Base-by-base conservation (phyloP, 2,888 invertebrate species). In the Coleophora flavipennella region DNA sequence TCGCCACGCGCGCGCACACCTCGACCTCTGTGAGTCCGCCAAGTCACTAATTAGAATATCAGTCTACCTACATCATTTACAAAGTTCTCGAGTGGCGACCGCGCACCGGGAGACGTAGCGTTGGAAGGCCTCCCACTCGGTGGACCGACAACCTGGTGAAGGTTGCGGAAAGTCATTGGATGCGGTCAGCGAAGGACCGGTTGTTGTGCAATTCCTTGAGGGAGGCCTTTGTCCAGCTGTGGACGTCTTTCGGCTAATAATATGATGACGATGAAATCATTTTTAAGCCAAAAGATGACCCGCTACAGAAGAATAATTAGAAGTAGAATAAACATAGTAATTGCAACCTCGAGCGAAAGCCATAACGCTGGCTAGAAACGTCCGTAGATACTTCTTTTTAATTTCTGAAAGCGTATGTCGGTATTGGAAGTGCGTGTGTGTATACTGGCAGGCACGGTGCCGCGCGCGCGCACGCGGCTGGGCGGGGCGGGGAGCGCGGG, bases 361-460 rank as follows among this genome's bases (percentile, higher is more conserved):
- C 2, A 74, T 67, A 63, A 62, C 78, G 59, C 78, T 78, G 79
- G 60, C 72, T 34, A 77, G 76, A 59, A 49, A 73, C 39, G 79
- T 62, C 54, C 60, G 67, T n/a, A n/a, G n/a, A n/a, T n/a, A n/a
- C n/a, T n/a, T n/a, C n/a, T n/a, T n/a, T n/a, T n/a, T n/a, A n/a
- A n/a, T n/a, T n/a, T n/a, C n/a, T n/a, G n/a, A n/a, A n/a, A n/a
- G n/a, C n/a, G n/a, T n/a, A n/a, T n/a, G n/a, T n/a, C n/a, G n/a
- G n/a, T n/a, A n/a, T n/a, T n/a, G n/a, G n/a, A n/a, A n/a, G n/a
- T n/a, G n/a, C n/a, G n/a, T n/a, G n/a, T n/a, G n/a, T n/a, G n/a
- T n/a, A n/a, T n/a, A 54, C 39, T 47, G 53, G 44, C 46, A 36
- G 38, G 33, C 8, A 20, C 13, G 14, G 41, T 41, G 37, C 46